phyloP scores from a whole-genome alignment of 2,113 vertebrate species.

The Pseudopipra pipra region DNA sequence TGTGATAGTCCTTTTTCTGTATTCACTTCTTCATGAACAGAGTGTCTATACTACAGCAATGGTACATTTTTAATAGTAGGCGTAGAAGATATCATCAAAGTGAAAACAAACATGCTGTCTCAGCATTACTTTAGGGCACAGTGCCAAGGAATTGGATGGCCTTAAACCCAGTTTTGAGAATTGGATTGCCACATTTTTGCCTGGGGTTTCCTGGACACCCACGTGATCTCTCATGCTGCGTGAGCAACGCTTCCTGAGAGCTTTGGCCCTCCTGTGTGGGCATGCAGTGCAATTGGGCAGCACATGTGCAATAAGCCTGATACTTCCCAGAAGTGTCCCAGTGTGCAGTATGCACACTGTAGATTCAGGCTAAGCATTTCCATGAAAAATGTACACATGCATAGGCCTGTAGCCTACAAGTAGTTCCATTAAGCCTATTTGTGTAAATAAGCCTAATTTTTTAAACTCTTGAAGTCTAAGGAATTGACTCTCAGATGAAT shows the following conservation, averaged over 20 bases:
- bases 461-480: not conserved
- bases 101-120: not conserved
- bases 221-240: rapidly evolving
- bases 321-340: not conserved
- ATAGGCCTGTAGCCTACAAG: not conserved
- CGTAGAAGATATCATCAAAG: not conserved
- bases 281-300: not conserved
- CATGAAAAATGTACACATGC: rapidly evolving
- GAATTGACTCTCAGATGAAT: not conserved
- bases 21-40: not conserved
- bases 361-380: not conserved
- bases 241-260: not conserved
- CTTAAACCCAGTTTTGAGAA: not conserved
- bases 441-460: not conserved
- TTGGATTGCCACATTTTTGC: not conserved
- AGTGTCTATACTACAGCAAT: not conserved
- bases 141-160: not conserved
- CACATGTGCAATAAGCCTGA: not conserved
- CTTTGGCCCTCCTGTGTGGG: no score
- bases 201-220: not conserved
- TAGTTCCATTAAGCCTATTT: not conserved
- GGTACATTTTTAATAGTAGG: not conserved
- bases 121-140: not conserved
- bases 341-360: rapidly evolving
- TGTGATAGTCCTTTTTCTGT: not conserved